Base-by-base conservation (phyloP, 2,113 vertebrate genomes). In the Macroglossus sobrinus region DNA sequence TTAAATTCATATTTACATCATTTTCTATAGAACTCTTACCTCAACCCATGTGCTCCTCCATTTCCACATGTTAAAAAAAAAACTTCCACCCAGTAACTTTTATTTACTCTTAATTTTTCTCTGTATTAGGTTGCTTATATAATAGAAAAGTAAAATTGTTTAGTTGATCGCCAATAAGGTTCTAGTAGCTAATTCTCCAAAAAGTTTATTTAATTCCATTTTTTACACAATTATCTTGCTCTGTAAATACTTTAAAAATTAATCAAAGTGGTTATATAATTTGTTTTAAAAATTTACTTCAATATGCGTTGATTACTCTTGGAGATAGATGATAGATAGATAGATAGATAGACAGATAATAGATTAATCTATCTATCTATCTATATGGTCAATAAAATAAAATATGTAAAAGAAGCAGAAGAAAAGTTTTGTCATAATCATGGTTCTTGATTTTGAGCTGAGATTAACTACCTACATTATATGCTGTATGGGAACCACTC, bases 191-290 rank as follows among this genome's bases (percentile, higher is more conserved):
- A 94, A 89, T 85, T 92, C 50, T 84, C 66, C 38, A 86, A 88
- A 92, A 88, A 92, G 66, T 94, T 63, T 63, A 76, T 76, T 78
- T 78, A 94, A 3, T 66, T 93, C 18, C 38, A 33, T 74, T 57
- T 59, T 93, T 81, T 28, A 85, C 15, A 18, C 57, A 40, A 16
- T 3, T 4, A 9, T 59, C 24, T 89, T 78, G 16, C 53, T 89
- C 47, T 79, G 3, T 53, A 75, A 75, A 74, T 87, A 68, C 3
- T 30, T 89, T 45, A 85, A n/a, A 93, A 97, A 80, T 55, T 76
- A 61, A 6, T 57, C 50, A 89, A 86, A 64, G n/a, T 59, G n/a
- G 26, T 84, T 68, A 33, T 40, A 28, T 55, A 82, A 86, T 68
- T 89, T 85, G 30, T 84, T 88, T 63, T 38, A 35, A 59, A 45